phyloP scores from a whole-genome alignment of 2,797 vertebrate genomes.

The Aselliscus stoliczkanus region DNA sequence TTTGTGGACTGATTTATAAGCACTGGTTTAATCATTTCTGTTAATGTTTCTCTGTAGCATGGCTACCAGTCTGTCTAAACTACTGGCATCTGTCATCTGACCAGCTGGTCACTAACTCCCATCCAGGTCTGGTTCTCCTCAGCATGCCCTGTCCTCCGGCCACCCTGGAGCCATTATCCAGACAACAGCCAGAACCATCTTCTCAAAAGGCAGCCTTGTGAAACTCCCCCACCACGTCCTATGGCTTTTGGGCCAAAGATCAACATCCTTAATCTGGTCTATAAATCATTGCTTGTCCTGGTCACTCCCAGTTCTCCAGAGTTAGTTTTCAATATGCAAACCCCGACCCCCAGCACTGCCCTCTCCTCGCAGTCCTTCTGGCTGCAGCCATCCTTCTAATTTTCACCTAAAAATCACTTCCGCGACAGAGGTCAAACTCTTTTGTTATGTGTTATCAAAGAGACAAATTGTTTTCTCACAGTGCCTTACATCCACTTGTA shows the following conservation, averaged over 20 bases:
- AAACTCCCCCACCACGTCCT: background rate
- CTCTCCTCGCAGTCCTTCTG: fast-evolving
- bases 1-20: background rate
- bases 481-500: background rate
- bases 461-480: background rate
- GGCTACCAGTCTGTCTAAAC: background rate
- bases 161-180: background rate
- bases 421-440: background rate
- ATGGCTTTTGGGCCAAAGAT: background rate
- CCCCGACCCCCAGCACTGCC: fast-evolving
- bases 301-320: background rate
- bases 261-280: background rate
- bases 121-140: background rate
- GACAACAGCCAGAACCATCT: background rate
- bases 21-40: background rate
- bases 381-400: background rate
- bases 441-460: background rate
- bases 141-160: fast-evolving
- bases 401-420: background rate
- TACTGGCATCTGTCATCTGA: background rate
- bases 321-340: fast-evolving
- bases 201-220: background rate
- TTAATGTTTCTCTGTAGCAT: background rate
- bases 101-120: background rate
- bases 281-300: background rate